These are phyloP conservation scores for Petrosia ficiformis DNA, from an alignment of 37 sponge, comb jelly and placozoan species.

Conservation along the genomic window DNA sequence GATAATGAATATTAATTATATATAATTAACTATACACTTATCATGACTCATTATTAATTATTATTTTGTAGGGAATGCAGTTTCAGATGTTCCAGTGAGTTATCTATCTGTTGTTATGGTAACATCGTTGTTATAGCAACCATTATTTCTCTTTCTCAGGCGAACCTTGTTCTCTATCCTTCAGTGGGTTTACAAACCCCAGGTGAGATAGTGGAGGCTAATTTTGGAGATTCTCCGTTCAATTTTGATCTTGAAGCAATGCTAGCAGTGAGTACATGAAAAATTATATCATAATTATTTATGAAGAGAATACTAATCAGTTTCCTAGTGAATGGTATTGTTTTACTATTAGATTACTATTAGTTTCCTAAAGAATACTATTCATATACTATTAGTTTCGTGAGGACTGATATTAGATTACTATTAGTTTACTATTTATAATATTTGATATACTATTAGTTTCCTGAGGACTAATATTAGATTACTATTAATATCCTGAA, in stretches of 20 bases:
- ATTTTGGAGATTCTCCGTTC: constrained; percentile 88
- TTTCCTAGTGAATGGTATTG: too few relatives aligned
- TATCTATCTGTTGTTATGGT: neutral
- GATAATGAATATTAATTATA: neutral
- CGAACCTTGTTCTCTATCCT: constrained; percentile 72
- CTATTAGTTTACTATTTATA: too few relatives aligned
- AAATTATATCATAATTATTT: constrained; percentile 11
- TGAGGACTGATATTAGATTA: too few relatives aligned
- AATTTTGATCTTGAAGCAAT: constrained; percentile 90
- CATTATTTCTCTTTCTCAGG: constrained; percentile 17
- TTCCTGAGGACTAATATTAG: too few relatives aligned
- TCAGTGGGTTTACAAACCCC: constrained; percentile 95
- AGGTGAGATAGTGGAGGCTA: constrained; percentile 93
- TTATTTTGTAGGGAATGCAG: constrained; percentile 29
- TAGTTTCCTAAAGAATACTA: too few relatives aligned
- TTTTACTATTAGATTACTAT: too few relatives aligned
- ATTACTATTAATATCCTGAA: too few relatives aligned
- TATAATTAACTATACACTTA: too few relatives aligned
- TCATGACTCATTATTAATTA: neutral
- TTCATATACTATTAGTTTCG: too few relatives aligned
- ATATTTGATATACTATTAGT: too few relatives aligned
- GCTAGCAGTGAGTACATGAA: constrained; percentile 45
- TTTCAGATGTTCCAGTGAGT: constrained; percentile 58
- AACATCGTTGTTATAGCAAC: neutral
- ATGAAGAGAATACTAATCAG: too few relatives aligned